These are phyloP conservation scores for Burhinus oedicnemus DNA, from an alignment of 2,113 vertebrate species.

Conservation along the genomic window DNA sequence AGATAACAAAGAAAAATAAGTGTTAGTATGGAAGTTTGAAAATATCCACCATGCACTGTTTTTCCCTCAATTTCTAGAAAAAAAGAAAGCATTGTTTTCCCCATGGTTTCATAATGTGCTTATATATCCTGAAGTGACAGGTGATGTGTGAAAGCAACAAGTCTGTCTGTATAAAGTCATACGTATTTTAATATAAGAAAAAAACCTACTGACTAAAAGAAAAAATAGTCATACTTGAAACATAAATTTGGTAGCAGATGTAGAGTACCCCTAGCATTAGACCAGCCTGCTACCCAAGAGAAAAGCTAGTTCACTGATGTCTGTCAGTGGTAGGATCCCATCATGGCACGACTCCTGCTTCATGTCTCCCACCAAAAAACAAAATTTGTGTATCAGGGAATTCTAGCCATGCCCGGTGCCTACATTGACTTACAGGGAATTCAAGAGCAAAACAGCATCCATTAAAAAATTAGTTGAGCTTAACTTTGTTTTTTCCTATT, in stretches of 20 bases:
- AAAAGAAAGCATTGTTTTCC: background rate
- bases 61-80: background rate
- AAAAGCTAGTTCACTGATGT: background rate
- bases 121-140: background rate
- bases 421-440: background rate
- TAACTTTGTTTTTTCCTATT: background rate
- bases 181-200: background rate
- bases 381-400: background rate
- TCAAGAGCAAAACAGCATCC: background rate
- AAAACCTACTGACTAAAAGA: background rate
- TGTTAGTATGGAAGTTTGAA: background rate
- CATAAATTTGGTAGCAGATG: background rate
- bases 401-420: background rate
- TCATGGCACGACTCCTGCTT: background rate
- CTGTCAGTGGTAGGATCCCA: background rate
- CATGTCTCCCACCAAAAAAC: background rate
- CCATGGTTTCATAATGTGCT: background rate
- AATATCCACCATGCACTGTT: background rate
- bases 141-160: slow-evolving; percentile 18
- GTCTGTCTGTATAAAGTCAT: background rate
- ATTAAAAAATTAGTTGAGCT: background rate
- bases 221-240: background rate
- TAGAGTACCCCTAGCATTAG: background rate
- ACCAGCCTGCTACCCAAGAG: background rate
- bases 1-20: background rate